A percentile compares a stretch with the other conserved stretches of the same genome.
Conservation (phyloP, 2,113 vertebrate species). For the Cyanocitta stelleri region DNA sequence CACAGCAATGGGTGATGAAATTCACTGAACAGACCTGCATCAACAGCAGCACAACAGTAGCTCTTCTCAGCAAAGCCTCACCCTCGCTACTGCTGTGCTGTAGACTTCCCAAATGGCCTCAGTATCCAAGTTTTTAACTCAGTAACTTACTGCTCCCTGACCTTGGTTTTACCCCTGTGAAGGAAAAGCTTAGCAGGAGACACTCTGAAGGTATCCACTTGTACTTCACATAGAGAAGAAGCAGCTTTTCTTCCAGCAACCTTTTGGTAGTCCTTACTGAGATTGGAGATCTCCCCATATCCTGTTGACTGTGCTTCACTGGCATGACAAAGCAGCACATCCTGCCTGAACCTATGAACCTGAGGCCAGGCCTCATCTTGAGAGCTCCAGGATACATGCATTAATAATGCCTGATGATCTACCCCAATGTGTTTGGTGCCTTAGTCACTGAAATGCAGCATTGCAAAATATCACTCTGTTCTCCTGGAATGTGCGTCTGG, state of each 20-base stretch:
- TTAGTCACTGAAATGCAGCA: neutral
- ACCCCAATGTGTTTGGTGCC: neutral
- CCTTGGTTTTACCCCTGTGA: neutral
- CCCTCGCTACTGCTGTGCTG: neutral
- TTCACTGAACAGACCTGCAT: neutral
- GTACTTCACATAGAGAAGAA: neutral
- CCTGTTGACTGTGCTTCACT: constrained; percentile 27
- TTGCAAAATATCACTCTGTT: neutral
- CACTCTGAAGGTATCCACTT: neutral
- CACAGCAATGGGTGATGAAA: neutral
- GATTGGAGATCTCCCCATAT: neutral
- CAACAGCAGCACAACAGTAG: neutral
- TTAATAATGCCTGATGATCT: neutral
- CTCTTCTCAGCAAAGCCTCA: neutral
- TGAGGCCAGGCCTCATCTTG: neutral
- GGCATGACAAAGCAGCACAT: constrained; percentile 17
- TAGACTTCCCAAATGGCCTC: neutral
- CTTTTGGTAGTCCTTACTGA: neutral
- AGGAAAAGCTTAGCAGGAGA: neutral
- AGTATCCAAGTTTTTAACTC: neutral
- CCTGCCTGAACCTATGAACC: constrained; percentile 41
- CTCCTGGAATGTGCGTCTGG: neutral
- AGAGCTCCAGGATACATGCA: neutral
- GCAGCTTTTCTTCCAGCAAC: constrained; percentile 7
- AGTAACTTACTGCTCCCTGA: neutral